Evolutionary conservation across 2,888 invertebrate species (phyloP), one percentile per base, ranked within the genome.

Genomic region (Capitulum mitella): DNA sequence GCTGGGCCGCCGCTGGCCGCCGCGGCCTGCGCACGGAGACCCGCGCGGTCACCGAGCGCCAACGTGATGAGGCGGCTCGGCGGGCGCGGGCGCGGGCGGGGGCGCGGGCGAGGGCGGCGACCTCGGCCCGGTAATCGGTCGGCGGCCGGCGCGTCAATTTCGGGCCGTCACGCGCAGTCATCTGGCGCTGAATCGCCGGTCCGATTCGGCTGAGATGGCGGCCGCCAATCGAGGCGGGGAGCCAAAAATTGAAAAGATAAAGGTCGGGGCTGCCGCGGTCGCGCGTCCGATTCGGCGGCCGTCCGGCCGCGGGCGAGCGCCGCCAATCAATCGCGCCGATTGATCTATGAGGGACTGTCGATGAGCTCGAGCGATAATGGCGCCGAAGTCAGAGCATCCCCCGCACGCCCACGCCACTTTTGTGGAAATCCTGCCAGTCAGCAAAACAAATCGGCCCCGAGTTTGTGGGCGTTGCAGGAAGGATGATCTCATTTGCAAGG

Each of bases 191-290:
- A 29, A 26, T 58, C 58, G 29, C 58, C 58, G 29, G 12, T 8
- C 43, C 12, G 58, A 58, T 58, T 58, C 58, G 58, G 5, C 29
- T 5, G 58, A 29, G 58, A 58, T 58, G n/a, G 58, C n/a, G n/a
- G n/a, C 10, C 58, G 58, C 58, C 29, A 29, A n/a, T n/a, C 29
- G 10, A n/a, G 54, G 58, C 58, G n/a, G 29, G n/a, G 10, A 1
- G 29, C n/a, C 58, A n/a, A 29, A 8, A 58, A 58, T 58, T 58
- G 58, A 58, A 58, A 54, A 58, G 58, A 58, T 58, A 58, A 58
- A n/a, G n/a, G n/a, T n/a, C n/a, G n/a, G n/a, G n/a, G 58, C 58
- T 10, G n/a, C 58, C n/a, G 29, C n/a, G n/a, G 2, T 0, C n/a
- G 58, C 10, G 58, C 58, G n/a, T 58, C 58, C n/a, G n/a, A 58